Conservation (phyloP, 2,888 invertebrate genomes). For the Cyaniris semiargus region DNA sequence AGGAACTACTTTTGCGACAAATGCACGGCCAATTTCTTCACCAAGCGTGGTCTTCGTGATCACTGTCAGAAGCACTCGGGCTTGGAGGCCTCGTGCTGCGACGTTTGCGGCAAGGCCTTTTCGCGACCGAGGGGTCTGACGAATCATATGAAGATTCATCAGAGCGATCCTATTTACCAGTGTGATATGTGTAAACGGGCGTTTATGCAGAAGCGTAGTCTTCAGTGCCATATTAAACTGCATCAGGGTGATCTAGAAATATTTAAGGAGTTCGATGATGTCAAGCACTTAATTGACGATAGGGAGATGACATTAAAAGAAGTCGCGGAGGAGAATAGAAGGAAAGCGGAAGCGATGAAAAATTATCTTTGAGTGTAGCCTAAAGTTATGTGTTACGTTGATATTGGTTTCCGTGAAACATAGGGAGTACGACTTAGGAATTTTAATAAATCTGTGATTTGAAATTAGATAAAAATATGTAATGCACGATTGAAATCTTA, state of each 20-base stretch:
- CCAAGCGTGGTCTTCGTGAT: slow-evolving; percentile 66
- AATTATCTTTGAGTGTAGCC: slow-evolving; percentile 29
- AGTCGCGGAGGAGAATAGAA: slow-evolving; percentile 67
- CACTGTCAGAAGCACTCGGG: slow-evolving; percentile 64
- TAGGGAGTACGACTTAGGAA: not conserved
- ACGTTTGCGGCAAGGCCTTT: slow-evolving; percentile 65
- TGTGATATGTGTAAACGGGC: slow-evolving; percentile 71
- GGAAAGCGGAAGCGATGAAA: slow-evolving; percentile 52
- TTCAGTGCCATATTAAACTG: slow-evolving; percentile 66
- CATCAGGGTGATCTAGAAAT: slow-evolving; percentile 74
- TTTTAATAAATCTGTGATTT: slow-evolving; percentile 9
- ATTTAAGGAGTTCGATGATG: slow-evolving; percentile 75
- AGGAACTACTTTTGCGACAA: slow-evolving; percentile 66
- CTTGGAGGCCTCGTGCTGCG: slow-evolving; percentile 58
- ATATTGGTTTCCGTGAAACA: not conserved
- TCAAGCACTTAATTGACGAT: slow-evolving; percentile 71
- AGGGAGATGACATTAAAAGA: slow-evolving; percentile 71
- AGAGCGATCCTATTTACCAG: slow-evolving; percentile 62
- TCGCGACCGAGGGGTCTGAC: slow-evolving; percentile 59
- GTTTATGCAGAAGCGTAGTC: slow-evolving; percentile 69
- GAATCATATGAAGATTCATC: slow-evolving; percentile 66
- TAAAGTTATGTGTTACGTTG: not conserved
- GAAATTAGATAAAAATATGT: not conserved
- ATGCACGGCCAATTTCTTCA: slow-evolving; percentile 71
- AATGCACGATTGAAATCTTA: not conserved